Evolutionary conservation across 2,888 invertebrate genomes (phyloP).

Genomic region (Dryocosmus kuriphilus): DNA sequence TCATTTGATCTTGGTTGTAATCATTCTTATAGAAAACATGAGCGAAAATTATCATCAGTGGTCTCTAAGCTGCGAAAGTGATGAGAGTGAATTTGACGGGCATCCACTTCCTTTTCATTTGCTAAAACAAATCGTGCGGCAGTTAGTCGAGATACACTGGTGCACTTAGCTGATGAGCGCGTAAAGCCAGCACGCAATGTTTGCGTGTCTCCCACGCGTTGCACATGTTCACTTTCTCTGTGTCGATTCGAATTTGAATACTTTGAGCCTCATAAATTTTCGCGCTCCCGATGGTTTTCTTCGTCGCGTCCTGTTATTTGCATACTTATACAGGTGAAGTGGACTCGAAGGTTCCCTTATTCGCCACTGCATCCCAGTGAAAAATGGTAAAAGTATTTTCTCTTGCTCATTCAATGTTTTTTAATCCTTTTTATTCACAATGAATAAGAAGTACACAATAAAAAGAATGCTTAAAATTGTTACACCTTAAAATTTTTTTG

Average conservation of each 20-base stretch:
- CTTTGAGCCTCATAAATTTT: conserved; percentile 59
- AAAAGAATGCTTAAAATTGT: no score
- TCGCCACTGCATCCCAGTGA: not conserved
- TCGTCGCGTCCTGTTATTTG: conserved; percentile 52
- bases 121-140: conserved; percentile 73
- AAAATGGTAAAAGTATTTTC: not conserved
- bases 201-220: conserved; percentile 57
- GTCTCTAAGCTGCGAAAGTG: conserved; percentile 40
- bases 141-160: conserved; percentile 67
- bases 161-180: conserved; percentile 76
- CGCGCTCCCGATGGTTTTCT: conserved; percentile 52
- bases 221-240: conserved; percentile 51
- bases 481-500: no score
- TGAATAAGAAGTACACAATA: no score
- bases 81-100: conserved; percentile 63
- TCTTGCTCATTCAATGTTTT: no score
- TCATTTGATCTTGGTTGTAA: not conserved
- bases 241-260: conserved; percentile 64
- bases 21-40: not conserved
- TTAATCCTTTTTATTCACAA: no score
- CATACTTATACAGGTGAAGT: conserved; percentile 52
- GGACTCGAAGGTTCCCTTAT: conserved; percentile 48
- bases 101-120: conserved; percentile 70
- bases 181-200: conserved; percentile 64
- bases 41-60: not conserved